These are phyloP conservation scores for Galendromus occidentalis DNA, from an alignment of 1,140 invertebrate species.

Conservation along the genomic window DNA sequence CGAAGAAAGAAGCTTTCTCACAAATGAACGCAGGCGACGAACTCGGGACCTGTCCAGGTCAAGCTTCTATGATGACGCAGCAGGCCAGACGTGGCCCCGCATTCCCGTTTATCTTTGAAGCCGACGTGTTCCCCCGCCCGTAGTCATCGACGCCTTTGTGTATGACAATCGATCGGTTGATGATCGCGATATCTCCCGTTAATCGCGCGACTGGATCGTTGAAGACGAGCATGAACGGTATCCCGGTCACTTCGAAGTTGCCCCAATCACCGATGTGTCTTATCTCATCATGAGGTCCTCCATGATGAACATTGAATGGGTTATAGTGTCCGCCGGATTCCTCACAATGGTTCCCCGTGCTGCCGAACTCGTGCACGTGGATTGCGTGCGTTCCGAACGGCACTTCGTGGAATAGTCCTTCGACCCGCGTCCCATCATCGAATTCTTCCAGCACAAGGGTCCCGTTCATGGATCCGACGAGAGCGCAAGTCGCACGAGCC, in stretches of 20 bases:
- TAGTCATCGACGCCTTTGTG: conserved; percentile 34
- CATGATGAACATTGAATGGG: conserved; percentile 29
- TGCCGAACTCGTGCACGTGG: conserved; percentile 26
- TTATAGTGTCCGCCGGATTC: conserved; percentile 33
- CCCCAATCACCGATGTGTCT: conserved; percentile 36
- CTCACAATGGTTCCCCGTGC: conserved; percentile 23
- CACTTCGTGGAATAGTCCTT: neutral
- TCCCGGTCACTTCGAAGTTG: conserved; percentile 24
- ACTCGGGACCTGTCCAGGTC: too few relatives aligned
- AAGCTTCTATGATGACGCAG: conserved; percentile 27
- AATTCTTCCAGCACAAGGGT: neutral
- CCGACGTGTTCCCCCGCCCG: conserved; percentile 30
- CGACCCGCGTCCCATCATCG: neutral
- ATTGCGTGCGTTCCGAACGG: conserved; percentile 23
- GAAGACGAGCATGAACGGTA: conserved; percentile 7
- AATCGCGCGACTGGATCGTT: conserved; percentile 18
- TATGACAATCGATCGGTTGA: conserved; percentile 34
- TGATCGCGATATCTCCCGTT: conserved; percentile 27
- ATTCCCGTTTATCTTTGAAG: conserved; percentile 34
- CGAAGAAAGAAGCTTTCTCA: too few relatives aligned
- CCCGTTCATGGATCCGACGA: neutral
- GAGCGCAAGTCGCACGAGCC: neutral
- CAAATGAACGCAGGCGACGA: too few relatives aligned
- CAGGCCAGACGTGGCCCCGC: conserved; percentile 34
- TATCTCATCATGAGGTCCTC: conserved; percentile 29